phyloP scores from a whole-genome alignment of 2,888 invertebrate genomes.

The Protodeltote pygarga region DNA sequence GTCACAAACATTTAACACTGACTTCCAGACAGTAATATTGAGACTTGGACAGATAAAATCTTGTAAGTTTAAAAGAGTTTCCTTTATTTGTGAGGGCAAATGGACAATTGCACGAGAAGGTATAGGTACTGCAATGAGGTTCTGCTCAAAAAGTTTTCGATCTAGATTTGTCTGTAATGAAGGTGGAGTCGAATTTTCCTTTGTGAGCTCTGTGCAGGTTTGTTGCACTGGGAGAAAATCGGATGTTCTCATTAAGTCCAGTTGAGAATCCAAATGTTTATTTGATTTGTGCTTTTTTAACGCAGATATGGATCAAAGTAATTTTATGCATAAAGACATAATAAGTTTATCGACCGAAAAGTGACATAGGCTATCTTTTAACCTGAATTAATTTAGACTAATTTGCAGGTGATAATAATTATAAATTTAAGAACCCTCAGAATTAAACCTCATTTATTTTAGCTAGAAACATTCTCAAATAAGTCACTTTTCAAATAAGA shows the following conservation, averaged over 20 bases:
- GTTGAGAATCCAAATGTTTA: not conserved
- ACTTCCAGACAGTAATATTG: slow-evolving; percentile 71
- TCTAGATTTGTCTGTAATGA: slow-evolving; percentile 45
- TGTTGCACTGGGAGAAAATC: slow-evolving; percentile 8
- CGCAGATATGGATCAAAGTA: too few relatives aligned
- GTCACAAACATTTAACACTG: slow-evolving; percentile 73
- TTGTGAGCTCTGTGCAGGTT: slow-evolving; percentile 18
- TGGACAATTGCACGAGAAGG: slow-evolving; percentile 50
- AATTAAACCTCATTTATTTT: too few relatives aligned
- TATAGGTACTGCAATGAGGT: slow-evolving; percentile 49
- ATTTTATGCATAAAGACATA: too few relatives aligned
- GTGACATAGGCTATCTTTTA: too few relatives aligned
- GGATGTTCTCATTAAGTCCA: slow-evolving; percentile 15
- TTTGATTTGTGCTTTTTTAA: too few relatives aligned
- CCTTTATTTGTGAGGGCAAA: slow-evolving; percentile 55
- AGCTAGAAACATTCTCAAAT: too few relatives aligned
- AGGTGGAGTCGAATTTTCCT: slow-evolving; percentile 26
- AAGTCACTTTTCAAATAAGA: too few relatives aligned
- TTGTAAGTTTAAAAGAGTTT: slow-evolving; percentile 58
- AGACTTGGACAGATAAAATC: slow-evolving; percentile 62
- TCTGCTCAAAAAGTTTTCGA: slow-evolving; percentile 42
- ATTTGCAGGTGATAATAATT: too few relatives aligned
- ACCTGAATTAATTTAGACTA: too few relatives aligned
- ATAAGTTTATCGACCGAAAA: too few relatives aligned
- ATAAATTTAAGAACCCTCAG: too few relatives aligned